A percentile compares a stretch with the other conserved stretches of the same genome.
These are phyloP conservation scores for Eolophus roseicapilla DNA, from an alignment of 2,113 vertebrate genomes.

Conservation along the genomic window DNA sequence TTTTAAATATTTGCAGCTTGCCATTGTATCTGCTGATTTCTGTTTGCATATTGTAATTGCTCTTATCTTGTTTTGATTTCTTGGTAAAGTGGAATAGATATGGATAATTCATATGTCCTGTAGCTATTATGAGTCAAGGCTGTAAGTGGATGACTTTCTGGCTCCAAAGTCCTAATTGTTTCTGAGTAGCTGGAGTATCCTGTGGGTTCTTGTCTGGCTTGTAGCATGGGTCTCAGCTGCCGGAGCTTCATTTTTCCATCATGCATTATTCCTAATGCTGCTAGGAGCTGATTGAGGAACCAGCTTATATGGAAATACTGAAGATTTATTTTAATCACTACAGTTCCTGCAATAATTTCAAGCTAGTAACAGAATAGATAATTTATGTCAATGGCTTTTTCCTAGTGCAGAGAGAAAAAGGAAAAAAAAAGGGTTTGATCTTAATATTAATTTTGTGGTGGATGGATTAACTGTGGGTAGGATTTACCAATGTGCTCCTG, in stretches of 20 bases:
- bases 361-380: slow-evolving; percentile 31
- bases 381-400: slow-evolving; percentile 40
- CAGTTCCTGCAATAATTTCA: slow-evolving; percentile 69
- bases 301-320: slow-evolving; percentile 68
- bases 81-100: slow-evolving; percentile 62
- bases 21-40: slow-evolving; percentile 30
- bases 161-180: slow-evolving; percentile 77
- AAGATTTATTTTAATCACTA: slow-evolving; percentile 69
- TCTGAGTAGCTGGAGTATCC: slow-evolving; percentile 69
- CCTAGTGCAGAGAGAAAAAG: not conserved
- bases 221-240: slow-evolving; percentile 72
- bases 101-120: slow-evolving; percentile 70
- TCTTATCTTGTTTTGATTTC: slow-evolving; percentile 72
- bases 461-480: slow-evolving; percentile 45
- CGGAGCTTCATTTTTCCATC: slow-evolving; percentile 74
- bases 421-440: not conserved
- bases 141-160: slow-evolving; percentile 64
- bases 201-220: slow-evolving; percentile 73
- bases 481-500: slow-evolving; percentile 26
- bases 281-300: slow-evolving; percentile 67
- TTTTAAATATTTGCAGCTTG: slow-evolving; percentile 50
- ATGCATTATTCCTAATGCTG: slow-evolving; percentile 71
- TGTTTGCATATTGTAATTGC: slow-evolving; percentile 59
- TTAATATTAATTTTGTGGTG: slow-evolving; percentile 19
- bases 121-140: slow-evolving; percentile 64